These are phyloP conservation scores for Ceratitis capitata DNA, from an alignment of 1,140 invertebrate species.

Conservation along the genomic window DNA sequence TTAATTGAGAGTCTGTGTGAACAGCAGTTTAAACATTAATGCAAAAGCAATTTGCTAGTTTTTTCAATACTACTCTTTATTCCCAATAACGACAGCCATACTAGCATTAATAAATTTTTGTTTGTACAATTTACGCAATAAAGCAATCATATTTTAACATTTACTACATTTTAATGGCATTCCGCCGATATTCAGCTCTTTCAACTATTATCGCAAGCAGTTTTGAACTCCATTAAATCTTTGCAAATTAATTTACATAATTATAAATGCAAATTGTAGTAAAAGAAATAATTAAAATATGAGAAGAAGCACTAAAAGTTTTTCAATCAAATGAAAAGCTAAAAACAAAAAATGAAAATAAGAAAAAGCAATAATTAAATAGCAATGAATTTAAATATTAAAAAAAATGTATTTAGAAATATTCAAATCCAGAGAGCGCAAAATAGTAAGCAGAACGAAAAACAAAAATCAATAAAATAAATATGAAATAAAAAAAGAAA, in stretches of 20 bases:
- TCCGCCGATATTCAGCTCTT: neutral
- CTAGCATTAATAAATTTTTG: too few species aligned
- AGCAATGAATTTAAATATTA: too few species aligned
- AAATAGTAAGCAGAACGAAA: neutral
- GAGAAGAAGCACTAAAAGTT: neutral
- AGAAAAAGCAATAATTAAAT: conserved; percentile 19
- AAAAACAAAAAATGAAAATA: neutral
- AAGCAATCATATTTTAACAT: neutral
- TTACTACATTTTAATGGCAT: conserved; percentile 5
- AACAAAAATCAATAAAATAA: neutral
- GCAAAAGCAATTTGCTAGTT: too few species aligned
- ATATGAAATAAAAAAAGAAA: conserved; percentile 14
- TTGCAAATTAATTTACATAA: conserved; percentile 12
- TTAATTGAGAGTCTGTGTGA: too few species aligned
- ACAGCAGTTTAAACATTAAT: too few species aligned
- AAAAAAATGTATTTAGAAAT: conserved; percentile 11
- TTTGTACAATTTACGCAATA: too few species aligned
- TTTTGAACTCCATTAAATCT: conserved; percentile 15
- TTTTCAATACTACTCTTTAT: too few species aligned
- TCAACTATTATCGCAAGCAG: neutral
- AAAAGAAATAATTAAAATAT: conserved; percentile 15
- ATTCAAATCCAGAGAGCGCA: neutral
- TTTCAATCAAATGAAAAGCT: too few species aligned
- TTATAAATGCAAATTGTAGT: conserved; percentile 3
- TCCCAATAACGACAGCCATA: too few species aligned